phyloP scores from a whole-genome alignment of 1,140 invertebrate species.

The Dendroctonus valens region DNA sequence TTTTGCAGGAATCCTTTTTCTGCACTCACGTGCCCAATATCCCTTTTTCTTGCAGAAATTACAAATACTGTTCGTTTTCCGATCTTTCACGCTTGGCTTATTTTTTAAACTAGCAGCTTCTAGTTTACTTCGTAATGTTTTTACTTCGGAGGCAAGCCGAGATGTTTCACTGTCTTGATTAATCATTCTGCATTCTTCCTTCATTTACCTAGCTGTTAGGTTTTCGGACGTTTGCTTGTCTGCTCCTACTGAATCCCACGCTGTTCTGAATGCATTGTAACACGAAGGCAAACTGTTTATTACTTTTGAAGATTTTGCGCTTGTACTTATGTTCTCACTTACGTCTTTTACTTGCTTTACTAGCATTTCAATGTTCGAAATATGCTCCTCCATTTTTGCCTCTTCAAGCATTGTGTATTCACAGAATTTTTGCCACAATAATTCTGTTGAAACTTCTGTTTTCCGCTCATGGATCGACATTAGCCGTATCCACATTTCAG shows the following conservation, averaged over 20 bases:
- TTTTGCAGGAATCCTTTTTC: background rate
- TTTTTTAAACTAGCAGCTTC: background rate
- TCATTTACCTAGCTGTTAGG: background rate
- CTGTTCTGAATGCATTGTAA: constrained; percentile 43
- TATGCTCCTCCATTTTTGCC: too few relatives aligned
- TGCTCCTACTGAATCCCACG: constrained; percentile 35
- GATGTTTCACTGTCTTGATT: too few relatives aligned
- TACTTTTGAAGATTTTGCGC: constrained; percentile 38
- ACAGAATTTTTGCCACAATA: too few relatives aligned
- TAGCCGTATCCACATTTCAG: too few relatives aligned
- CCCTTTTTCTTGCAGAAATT: constrained; percentile 1
- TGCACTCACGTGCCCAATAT: constrained; percentile 15
- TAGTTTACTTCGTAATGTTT: background rate
- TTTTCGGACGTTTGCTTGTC: background rate
- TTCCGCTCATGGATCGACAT: too few relatives aligned
- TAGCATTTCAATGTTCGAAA: too few relatives aligned
- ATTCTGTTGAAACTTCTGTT: too few relatives aligned
- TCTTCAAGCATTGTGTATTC: too few relatives aligned
- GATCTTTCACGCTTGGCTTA: background rate
- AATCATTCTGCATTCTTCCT: too few relatives aligned
- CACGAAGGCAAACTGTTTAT: constrained; percentile 47
- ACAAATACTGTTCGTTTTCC: constrained; percentile 13
- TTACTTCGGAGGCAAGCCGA: too few relatives aligned
- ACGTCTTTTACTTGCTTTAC: too few relatives aligned
- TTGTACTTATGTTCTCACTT: constrained; percentile 25